Evolutionary conservation across 30 jellyfish, hydroid and myxozoan species (phyloP), one percentile per base, ranked within the genome.

Genomic region (Pseudorhiza aurosa): DNA sequence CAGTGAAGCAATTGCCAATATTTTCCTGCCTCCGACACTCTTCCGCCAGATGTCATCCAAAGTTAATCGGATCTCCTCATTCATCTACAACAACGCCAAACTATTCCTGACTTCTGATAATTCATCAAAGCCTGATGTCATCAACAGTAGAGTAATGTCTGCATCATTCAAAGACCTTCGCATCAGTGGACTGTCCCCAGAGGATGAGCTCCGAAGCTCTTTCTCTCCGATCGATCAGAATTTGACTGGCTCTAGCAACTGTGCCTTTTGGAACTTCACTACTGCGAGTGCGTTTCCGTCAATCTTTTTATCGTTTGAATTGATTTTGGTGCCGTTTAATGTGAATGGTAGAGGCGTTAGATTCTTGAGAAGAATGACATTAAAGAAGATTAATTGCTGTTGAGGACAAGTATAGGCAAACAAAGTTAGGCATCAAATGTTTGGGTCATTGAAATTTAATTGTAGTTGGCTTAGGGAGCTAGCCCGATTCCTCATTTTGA

Each of bases 121-220:
- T 31, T 21, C 32, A 27, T 59, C 80, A 8, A 51, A 39, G 1
- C 19, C 72, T 26, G 53, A 40, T 12, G 65, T 77, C 72, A 32
- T 77, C 40, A 75, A 77, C 76, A 77, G 89, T 37, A 77, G 60
- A 21, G 69, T 77, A 33, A 53, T 77, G 79, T 77, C 89, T 15
- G 30, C 89, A 56, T 77, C 89, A 58, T 31, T 77, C 64, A 77
- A 77, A 77, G 89, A 81, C 18, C 32, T 14, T 5, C 24, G 14
- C 17, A 1, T 77, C 25, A 45, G 29, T 12, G 65, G 60, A 58
- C 55, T 77, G 81, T 44, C 47, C 29, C 44, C 19, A n/a, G 65
- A 50, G 2, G 89, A 77, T 10, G 80, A 77, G 37, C 32, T 77
- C 30, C 37, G 68, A 40, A 37, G 79, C 22, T 58, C 44, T 75